Base-by-base conservation (phyloP, 2,797 vertebrate species). In the Myotis vivesi region DNA sequence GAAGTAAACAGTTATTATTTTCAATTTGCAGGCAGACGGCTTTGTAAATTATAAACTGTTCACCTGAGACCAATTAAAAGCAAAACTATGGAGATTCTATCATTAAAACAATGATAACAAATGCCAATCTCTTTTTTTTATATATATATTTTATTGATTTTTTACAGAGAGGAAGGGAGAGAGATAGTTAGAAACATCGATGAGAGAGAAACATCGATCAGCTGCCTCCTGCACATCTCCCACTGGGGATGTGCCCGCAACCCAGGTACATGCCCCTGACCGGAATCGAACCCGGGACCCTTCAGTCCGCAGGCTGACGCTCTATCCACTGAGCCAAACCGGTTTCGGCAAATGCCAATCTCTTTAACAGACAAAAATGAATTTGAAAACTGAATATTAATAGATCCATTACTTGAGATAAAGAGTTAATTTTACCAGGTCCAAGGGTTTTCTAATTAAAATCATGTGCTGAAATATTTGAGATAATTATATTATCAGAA, bases 401-500 rank as follows among this genome's bases (percentile, higher is more conserved):
- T 44, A 92, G 11, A 20, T 92, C 38, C 36, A 73, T 82, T 94
- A 69, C 51, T 95, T 90, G 36, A 94, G 16, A 77, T 57, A 93
- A 89, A 95, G 7, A 2, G 2, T 84, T 95, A 44, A 49, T 85
- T 77, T 84, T 93, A 8, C 51, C 28, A 36, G 75, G 28, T 64
- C 25, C 41, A 75, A 76, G 87, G 62, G n/a, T 23, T 85, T 96
- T 30, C 55, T 96, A 49, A 84, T 75, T 96, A 92, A 96, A 90
- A 96, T 92, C 19, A 53, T 94, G 82, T 82, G 55, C 38, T 90
- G 62, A 90, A 89, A 90, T 95, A 93, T 82, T 92, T 95, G 92
- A 87, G 72, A 87, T 86, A 96, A 89, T 94, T 95, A 90, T 87
- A 62, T 77, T 96, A 95, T 84, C 84, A 91, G 77, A 96, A 95